Conservation (phyloP, 1,140 invertebrate species). For the Campoletis sonorensis region DNA sequence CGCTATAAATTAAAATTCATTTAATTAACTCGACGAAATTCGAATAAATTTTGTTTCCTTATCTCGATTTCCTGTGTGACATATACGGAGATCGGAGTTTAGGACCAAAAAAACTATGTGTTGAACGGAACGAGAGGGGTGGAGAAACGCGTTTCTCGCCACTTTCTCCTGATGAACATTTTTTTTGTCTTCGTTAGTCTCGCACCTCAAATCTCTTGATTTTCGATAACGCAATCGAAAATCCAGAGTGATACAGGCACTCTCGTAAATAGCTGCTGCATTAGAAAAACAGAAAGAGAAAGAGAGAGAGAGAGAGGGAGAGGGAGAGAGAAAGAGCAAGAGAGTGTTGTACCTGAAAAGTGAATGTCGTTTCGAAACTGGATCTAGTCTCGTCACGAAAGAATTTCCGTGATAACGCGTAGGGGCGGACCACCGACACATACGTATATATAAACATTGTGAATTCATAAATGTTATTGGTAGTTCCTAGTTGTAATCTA, state of each 20-base stretch:
- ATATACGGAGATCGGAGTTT: constrained; percentile 16
- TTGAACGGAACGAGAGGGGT: not conserved
- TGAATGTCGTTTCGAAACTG: constrained; percentile 40
- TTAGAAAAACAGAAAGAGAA: not conserved
- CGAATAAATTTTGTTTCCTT: constrained; percentile 3
- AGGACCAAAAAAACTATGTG: not conserved
- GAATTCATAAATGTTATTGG: not conserved
- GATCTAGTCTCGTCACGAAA: constrained; percentile 41
- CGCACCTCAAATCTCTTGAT: constrained; percentile 27
- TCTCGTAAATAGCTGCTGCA: not conserved
- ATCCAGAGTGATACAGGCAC: not conserved
- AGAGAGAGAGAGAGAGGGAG: constrained; percentile 9
- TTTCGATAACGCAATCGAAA: constrained; percentile 32
- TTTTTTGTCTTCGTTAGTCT: not conserved
- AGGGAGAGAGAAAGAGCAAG: not conserved
- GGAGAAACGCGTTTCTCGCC: constrained; percentile 33
- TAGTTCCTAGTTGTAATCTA: constrained; percentile 24
- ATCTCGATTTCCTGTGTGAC: constrained; percentile 11
- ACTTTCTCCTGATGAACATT: constrained; percentile 31
- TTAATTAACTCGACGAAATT: not conserved
- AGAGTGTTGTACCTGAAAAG: constrained; percentile 23
- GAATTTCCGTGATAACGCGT: constrained; percentile 42
- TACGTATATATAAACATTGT: not conserved
- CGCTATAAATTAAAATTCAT: not conserved
- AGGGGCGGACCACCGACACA: not conserved